These are phyloP conservation scores for Pentamera pediparva DNA, from an alignment of 53 echinoderm and acorn worm genomes.

Conservation along the genomic window DNA sequence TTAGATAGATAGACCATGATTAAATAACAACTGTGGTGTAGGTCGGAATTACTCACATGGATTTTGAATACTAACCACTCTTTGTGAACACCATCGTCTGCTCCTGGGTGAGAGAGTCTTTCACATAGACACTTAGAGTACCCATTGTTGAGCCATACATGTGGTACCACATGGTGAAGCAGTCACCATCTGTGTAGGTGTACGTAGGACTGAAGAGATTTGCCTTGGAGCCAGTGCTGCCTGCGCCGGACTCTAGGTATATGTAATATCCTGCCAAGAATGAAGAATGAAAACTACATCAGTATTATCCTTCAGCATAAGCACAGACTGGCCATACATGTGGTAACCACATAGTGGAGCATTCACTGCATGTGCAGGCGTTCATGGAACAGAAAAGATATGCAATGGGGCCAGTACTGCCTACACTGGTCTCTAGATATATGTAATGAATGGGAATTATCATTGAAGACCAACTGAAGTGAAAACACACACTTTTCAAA, in stretches of 20 bases:
- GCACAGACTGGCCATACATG: not conserved
- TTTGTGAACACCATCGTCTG: slow-evolving; percentile 43
- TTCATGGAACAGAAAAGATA: too few species aligned
- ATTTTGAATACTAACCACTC: slow-evolving; percentile 32
- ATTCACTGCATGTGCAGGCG: too few species aligned
- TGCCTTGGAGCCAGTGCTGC: slow-evolving; percentile 1
- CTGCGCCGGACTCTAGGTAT: slow-evolving; percentile 46
- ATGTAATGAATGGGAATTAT: too few species aligned
- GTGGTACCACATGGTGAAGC: slow-evolving; percentile 86
- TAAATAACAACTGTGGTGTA: not conserved
- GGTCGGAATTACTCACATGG: not conserved
- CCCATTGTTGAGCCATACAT: slow-evolving; percentile 68
- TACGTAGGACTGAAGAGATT: slow-evolving; percentile 47
- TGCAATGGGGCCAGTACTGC: too few species aligned
- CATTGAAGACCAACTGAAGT: too few species aligned
- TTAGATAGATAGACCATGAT: not conserved
- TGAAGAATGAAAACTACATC: not conserved
- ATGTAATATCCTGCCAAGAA: slow-evolving; percentile 50
- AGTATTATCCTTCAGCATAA: too few species aligned
- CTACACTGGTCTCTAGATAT: too few species aligned
- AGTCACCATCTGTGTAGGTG: slow-evolving; percentile 41
- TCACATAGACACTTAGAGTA: slow-evolving; percentile 45
- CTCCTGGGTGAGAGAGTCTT: slow-evolving; percentile 26
- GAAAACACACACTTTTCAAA: too few species aligned
- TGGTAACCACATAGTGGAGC: not conserved